These are phyloP conservation scores for Antennarius striatus DNA, from an alignment of 2,113 vertebrate genomes.

Conservation along the genomic window DNA sequence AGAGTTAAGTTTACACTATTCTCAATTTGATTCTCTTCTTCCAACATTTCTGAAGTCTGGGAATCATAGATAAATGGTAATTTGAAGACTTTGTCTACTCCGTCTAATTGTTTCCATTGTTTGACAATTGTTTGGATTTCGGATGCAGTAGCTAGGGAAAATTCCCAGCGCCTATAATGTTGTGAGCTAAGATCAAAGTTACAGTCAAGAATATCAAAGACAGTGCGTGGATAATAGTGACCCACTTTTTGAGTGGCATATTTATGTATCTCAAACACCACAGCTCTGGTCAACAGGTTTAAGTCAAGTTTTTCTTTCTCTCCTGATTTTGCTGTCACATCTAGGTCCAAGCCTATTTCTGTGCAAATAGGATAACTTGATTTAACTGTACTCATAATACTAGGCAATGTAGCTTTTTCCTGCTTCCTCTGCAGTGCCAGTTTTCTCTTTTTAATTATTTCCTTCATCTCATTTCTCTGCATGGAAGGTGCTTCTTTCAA, in stretches of 20 bases:
- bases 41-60: neutral
- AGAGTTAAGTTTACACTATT: neutral
- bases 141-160: slow-evolving; percentile 12
- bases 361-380: neutral
- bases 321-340: slow-evolving; percentile 10
- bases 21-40: neutral
- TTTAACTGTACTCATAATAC: neutral
- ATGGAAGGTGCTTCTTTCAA: neutral
- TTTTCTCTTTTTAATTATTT: neutral
- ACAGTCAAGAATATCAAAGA: slow-evolving; percentile 40
- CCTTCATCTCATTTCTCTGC: slow-evolving; percentile 3
- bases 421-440: slow-evolving; percentile 22
- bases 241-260: neutral
- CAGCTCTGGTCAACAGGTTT: slow-evolving; percentile 12
- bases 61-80: slow-evolving; percentile 9
- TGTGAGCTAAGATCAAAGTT: slow-evolving; percentile 45
- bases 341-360: slow-evolving; percentile 23
- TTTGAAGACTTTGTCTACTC: slow-evolving; percentile 14
- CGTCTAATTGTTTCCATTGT: rapidly evolving
- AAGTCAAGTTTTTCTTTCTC: slow-evolving; percentile 22
- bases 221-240: neutral
- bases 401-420: neutral
- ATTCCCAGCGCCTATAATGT: slow-evolving; percentile 21
- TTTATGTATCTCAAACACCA: slow-evolving; percentile 30
- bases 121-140: neutral